These are phyloP conservation scores for Artibeus lituratus DNA, from an alignment of 2,797 vertebrate genomes.

Conservation along the genomic window DNA sequence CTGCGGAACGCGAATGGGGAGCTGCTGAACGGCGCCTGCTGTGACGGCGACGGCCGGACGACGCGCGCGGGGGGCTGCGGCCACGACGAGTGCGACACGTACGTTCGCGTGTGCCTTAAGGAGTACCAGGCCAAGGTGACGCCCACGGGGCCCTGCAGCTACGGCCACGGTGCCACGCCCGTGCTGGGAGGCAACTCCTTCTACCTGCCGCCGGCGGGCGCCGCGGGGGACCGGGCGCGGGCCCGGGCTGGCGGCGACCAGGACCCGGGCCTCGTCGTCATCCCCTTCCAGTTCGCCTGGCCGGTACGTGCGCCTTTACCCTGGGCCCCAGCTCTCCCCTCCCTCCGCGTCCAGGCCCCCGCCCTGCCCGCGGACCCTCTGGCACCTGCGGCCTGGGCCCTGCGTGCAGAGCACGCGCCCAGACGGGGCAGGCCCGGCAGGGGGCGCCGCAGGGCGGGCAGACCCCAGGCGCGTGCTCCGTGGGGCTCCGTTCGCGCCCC, in stretches of 20 bases:
- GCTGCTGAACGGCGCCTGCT: slow-evolving; percentile 92
- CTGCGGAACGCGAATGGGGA: slow-evolving; percentile 92
- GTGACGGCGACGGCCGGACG: slow-evolving; percentile 85
- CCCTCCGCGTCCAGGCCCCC: not conserved
- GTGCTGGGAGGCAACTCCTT: slow-evolving; percentile 96
- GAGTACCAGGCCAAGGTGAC: slow-evolving; percentile 94
- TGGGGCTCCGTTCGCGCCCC: not conserved
- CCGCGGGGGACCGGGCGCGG: slow-evolving; percentile 57
- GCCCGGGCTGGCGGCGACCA: slow-evolving; percentile 52
- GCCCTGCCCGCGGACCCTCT: not conserved
- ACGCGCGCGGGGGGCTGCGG: slow-evolving; percentile 82
- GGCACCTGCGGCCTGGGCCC: slow-evolving; percentile 59
- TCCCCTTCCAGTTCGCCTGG: slow-evolving; percentile 96
- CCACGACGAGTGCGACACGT: slow-evolving; percentile 93
- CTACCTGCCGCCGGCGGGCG: slow-evolving; percentile 84
- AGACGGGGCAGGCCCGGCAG: slow-evolving; percentile 54
- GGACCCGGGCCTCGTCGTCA: slow-evolving; percentile 88
- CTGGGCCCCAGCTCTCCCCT: not conserved
- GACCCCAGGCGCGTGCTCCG: slow-evolving; percentile 48
- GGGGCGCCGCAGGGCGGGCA: slow-evolving; percentile 57
- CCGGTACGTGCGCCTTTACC: slow-evolving; percentile 86
- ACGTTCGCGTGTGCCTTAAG: slow-evolving; percentile 93
- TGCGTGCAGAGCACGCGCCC: slow-evolving; percentile 53
- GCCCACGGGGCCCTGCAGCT: slow-evolving; percentile 88
- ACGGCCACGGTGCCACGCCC: slow-evolving; percentile 91